Conservation (phyloP, 2,888 invertebrate genomes). For the Drosophila borealis region DNA sequence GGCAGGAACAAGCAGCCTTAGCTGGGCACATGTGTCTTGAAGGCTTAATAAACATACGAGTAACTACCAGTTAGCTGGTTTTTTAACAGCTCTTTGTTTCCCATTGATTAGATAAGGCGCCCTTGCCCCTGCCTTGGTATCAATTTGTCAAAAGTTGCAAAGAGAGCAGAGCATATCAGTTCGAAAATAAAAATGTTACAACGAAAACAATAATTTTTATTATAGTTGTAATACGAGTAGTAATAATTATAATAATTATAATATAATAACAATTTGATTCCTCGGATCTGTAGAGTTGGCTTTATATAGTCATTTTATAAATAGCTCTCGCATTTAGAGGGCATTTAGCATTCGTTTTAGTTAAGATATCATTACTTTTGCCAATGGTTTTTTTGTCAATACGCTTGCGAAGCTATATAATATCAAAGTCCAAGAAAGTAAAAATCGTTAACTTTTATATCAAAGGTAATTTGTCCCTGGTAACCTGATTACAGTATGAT, state of each 20-base stretch:
- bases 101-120: conserved; percentile 62
- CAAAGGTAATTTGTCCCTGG: conserved; percentile 24
- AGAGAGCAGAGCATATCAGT: conserved; percentile 12
- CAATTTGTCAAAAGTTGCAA: conserved; percentile 50
- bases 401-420: conserved; percentile 4
- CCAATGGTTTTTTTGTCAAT: conserved; percentile 1
- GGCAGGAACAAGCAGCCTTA: not conserved
- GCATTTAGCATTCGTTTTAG: not conserved
- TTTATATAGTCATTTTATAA: not conserved
- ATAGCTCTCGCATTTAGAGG: not conserved
- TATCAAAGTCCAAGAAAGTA: conserved; percentile 65
- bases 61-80: conserved; percentile 53
- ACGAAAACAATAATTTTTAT: not conserved
- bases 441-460: conserved; percentile 47
- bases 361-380: not conserved
- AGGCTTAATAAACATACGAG: conserved; percentile 36
- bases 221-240: not conserved
- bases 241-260: not conserved
- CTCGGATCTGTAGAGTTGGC: too few relatives aligned
- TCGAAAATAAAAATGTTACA: not conserved
- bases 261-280: too few relatives aligned
- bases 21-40: conserved; percentile 1
- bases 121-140: conserved; percentile 36
- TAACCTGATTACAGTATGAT: conserved; percentile 42
- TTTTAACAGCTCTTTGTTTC: conserved; percentile 30